Percentiles rank a stretch among this genome's conserved stretches.
These are phyloP conservation scores for Eulemur rubriventer DNA, from an alignment of 2,797 vertebrate species.

Conservation along the genomic window DNA sequence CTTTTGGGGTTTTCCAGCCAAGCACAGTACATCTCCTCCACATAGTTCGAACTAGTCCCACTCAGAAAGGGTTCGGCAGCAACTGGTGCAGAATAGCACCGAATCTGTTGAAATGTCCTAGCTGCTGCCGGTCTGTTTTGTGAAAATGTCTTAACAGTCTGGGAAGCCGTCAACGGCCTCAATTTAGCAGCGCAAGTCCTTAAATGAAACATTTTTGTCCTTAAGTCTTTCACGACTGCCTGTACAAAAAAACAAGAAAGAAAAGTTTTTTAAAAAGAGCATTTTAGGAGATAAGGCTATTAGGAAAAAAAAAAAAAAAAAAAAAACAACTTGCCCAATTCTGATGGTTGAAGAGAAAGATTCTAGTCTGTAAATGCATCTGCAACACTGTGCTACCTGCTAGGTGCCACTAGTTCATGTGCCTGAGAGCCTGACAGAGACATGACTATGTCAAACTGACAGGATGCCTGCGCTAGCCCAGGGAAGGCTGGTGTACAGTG, in stretches of 20 bases:
- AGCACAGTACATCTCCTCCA: slow-evolving; percentile 97
- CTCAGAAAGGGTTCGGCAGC: slow-evolving; percentile 94
- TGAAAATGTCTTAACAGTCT: slow-evolving; percentile 86
- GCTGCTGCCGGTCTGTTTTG: slow-evolving; percentile 81
- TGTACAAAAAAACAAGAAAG: slow-evolving; percentile 70
- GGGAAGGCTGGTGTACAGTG: not conserved
- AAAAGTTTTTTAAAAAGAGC: not conserved
- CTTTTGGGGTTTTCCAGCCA: slow-evolving; percentile 97
- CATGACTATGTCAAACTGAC: not conserved
- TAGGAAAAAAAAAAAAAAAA: not conserved
- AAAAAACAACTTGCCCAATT: not conserved
- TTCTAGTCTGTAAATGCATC: not conserved
- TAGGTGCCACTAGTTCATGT: not conserved
- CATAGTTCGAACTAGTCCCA: slow-evolving; percentile 95
- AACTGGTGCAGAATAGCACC: slow-evolving; percentile 88
- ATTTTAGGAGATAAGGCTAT: not conserved
- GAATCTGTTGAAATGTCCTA: slow-evolving; percentile 89
- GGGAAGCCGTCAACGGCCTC: slow-evolving; percentile 89
- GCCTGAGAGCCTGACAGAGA: not conserved
- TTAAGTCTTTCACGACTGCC: slow-evolving; percentile 72
- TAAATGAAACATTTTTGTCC: slow-evolving; percentile 92
- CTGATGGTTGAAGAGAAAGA: not conserved
- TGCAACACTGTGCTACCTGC: not conserved
- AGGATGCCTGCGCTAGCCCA: not conserved
- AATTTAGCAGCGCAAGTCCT: slow-evolving; percentile 93